Percentiles rank a stretch among this genome's conserved stretches.
Conservation (phyloP, 2,113 vertebrate genomes). For the human region DNA sequence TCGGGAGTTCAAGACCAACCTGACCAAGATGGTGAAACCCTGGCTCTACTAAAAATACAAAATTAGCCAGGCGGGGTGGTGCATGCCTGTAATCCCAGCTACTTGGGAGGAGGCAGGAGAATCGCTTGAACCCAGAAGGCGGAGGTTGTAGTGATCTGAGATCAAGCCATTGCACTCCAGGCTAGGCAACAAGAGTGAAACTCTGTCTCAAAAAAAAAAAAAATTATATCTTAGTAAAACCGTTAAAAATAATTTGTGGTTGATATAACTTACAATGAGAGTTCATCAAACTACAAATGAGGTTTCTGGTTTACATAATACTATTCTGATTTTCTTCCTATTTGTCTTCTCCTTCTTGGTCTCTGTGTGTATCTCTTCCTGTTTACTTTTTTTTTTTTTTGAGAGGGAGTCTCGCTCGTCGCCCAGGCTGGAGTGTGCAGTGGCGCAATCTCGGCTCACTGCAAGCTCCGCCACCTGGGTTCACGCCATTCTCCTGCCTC, state of each 20-base stretch:
- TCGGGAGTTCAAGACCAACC: no score
- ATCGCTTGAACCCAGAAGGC: no score
- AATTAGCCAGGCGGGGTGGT: no score
- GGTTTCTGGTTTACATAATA: background rate
- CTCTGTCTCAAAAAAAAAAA: background rate
- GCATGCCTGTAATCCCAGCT: no score
- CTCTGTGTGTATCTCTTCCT: background rate
- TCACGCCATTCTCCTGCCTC: background rate
- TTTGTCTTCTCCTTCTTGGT: background rate
- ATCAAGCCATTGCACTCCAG: no score
- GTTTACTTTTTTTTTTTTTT: background rate
- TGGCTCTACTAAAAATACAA: no score
- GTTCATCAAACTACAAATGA: background rate
- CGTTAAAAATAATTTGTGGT: background rate
- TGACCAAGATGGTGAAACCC: no score
- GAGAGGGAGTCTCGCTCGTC: no score
- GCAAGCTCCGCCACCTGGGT: background rate
- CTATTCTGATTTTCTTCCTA: background rate
- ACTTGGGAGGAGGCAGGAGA: no score
- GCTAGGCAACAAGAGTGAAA: background rate
- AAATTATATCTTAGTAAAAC: background rate
- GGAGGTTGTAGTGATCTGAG: no score
- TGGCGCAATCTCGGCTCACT: background rate
- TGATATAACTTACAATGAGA: background rate
- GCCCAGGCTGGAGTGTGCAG: background rate